phyloP scores from a whole-genome alignment of 1,140 invertebrate species.

The Drosophila leontia region DNA sequence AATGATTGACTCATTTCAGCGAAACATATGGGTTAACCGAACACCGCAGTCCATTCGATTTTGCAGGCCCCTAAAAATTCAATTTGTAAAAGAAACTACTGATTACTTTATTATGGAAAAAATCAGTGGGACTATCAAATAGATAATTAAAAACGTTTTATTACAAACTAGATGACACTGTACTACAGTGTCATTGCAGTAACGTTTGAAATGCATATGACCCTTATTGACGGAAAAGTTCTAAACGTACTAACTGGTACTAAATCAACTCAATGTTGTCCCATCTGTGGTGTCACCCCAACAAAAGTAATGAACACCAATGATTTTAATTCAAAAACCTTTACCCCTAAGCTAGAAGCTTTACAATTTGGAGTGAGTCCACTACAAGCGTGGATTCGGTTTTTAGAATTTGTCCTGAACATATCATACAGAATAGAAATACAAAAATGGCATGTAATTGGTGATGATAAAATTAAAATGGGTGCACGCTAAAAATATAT shows the following conservation, averaged over 20 bases:
- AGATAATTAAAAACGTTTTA: slow-evolving; percentile 3
- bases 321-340: slow-evolving; percentile 13
- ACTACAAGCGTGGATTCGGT: too few relatives aligned
- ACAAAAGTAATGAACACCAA: slow-evolving; percentile 19
- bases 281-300: slow-evolving; percentile 27
- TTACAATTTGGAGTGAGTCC: too few relatives aligned
- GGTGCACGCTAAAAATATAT: background rate
- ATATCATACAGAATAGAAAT: background rate
- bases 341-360: too few relatives aligned
- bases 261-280: slow-evolving; percentile 29
- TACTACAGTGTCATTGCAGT: too few relatives aligned
- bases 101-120: slow-evolving; percentile 6
- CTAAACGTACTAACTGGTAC: slow-evolving; percentile 13
- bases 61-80: slow-evolving; percentile 7
- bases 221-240: slow-evolving; percentile 20
- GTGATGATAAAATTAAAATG: background rate
- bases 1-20: too few relatives aligned
- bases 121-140: slow-evolving; percentile 6
- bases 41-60: background rate
- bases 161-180: slow-evolving; percentile 2
- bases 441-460: too few relatives aligned
- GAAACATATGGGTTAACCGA: background rate
- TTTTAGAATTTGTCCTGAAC: too few relatives aligned
- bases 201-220: slow-evolving; percentile 14
- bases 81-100: slow-evolving; percentile 13